Evolutionary conservation across 2,797 vertebrate species (phyloP), one percentile per base, ranked within the genome.

Genomic region (Sebastolobus altivelis): DNA sequence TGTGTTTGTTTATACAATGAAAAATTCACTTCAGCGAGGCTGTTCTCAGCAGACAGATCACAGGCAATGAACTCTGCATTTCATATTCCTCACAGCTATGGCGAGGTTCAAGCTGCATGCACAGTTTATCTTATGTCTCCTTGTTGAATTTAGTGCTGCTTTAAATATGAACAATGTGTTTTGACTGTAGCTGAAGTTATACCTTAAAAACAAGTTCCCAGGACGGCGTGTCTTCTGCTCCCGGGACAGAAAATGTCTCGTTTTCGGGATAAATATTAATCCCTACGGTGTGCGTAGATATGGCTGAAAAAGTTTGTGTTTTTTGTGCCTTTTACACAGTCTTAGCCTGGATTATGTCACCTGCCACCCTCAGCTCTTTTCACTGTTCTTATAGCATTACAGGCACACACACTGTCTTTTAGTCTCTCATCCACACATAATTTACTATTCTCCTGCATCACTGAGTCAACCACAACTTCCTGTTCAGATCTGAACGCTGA

Each of bases 401-500:
- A 83, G 20, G 29, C 38, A 40, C 35, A 81, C 49, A 81, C 25
- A 43, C 16, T 33, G 20, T 35, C 63, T 60, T 38, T 69, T 59
- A 71, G 67, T 65, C 43, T 80, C 5, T 40, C 61, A 22, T 61
- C 38, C 59, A 38, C 46, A 58, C 69, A 72, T 29, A 71, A 29
- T 61, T 79, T 75, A 79, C 31, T 37, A 22, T 67, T 75, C 40
- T 27, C 9, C 40, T 43, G 40, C 13, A 43, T 49, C 0, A 1
- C 43, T 78, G 72, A 85, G 1, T 89, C 82, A 85, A 25, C 40
- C 18, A 29, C n/a, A 6, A 31, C 54, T 16, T 38, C 40, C 38
- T 75, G 29, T 77, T 80, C 38, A 76, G 25, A 13, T 77, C 29
- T 56, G 65, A 62, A 27, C 49, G 52, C 59, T 83, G 33, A 68